Conservation (phyloP, 2,888 invertebrate genomes). For the Blera fallax region DNA sequence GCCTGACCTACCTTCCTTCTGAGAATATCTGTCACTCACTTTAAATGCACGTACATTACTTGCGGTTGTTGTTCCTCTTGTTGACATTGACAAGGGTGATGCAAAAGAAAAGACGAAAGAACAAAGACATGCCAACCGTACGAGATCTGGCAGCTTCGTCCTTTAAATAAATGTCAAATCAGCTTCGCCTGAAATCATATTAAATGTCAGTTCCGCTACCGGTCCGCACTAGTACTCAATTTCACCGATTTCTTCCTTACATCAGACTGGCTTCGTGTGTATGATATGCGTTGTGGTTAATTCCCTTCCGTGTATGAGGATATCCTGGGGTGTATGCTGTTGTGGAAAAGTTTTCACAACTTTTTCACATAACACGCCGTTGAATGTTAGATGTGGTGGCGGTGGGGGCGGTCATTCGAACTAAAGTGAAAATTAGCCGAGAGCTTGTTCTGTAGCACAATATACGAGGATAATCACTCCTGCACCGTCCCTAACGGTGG, state of each 20-base stretch:
- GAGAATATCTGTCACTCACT: background rate
- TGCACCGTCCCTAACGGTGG: background rate
- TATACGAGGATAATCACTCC: too few relatives aligned
- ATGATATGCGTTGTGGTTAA: conserved; percentile 43
- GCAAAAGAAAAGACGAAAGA: background rate
- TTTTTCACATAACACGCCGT: background rate
- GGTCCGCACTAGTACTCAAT: conserved; percentile 5
- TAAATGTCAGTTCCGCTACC: conserved; percentile 42
- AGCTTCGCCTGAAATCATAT: conserved; percentile 8
- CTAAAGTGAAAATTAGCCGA: conserved; percentile 30
- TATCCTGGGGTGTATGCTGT: conserved; percentile 2
- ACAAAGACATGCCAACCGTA: background rate
- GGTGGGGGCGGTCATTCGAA: too few relatives aligned
- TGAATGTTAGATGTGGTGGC: too few relatives aligned
- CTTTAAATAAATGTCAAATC: background rate
- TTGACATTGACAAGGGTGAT: background rate
- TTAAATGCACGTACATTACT: background rate
- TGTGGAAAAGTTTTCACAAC: conserved; percentile 18
- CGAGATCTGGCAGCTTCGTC: background rate
- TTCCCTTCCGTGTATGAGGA: conserved; percentile 44
- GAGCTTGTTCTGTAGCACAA: background rate
- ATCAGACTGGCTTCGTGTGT: background rate
- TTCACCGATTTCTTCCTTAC: background rate
- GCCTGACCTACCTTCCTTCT: background rate
- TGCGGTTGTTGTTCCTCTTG: background rate